Evolutionary conservation across 2,113 vertebrate species (phyloP), one percentile per base, ranked within the genome.

Genomic region (Anarrhichthys ocellatus): DNA sequence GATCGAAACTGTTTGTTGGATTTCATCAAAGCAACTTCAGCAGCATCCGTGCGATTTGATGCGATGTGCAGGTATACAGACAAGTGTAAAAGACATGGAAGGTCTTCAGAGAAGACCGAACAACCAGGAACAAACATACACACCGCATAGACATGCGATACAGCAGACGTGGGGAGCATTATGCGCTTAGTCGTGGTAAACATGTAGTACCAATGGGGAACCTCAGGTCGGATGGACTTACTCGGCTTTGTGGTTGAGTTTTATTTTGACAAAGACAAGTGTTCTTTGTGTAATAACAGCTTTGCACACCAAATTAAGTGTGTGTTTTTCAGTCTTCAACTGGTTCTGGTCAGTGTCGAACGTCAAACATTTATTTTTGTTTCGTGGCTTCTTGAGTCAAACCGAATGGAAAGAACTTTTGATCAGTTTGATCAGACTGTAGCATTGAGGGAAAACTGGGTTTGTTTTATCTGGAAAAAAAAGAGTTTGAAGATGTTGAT

Each of bases 1-100:
- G 71, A 76, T 77, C 67, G 82, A 88, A 80, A 77, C 85, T 91
- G 88, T 93, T 94, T 92, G 82, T 90, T 91, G 86, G 73, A 93
- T 82, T 89, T 76, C 91, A 91, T 94, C 91, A 93, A 93, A 93
- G 88, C 73, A 62, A 9, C 73, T 46, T 84, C 22, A 76, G 81
- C 59, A 24, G 84, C 81, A 73, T 77, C 38, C 69, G 56, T 81
- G 50, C 64, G 67, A 90, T 88, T 34, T 17, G 27, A 92, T 79
- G 73, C 78, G 80, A 93, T 72, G 62, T 72, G 56, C 90, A 88
- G 85, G 80, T 86, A 88, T 75, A 84, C 90, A 88, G 73, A 85
- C 59, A 93, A 86, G 86, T 88, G 86, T 79, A 84, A 72, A 48
- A 68, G 48, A 81, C 78, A 71, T 59, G 67, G 27, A 32, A 66